Percentiles rank a stretch among this genome's conserved stretches.
Conservation (phyloP, 2,113 vertebrate genomes). For the Sylvietta virens region DNA sequence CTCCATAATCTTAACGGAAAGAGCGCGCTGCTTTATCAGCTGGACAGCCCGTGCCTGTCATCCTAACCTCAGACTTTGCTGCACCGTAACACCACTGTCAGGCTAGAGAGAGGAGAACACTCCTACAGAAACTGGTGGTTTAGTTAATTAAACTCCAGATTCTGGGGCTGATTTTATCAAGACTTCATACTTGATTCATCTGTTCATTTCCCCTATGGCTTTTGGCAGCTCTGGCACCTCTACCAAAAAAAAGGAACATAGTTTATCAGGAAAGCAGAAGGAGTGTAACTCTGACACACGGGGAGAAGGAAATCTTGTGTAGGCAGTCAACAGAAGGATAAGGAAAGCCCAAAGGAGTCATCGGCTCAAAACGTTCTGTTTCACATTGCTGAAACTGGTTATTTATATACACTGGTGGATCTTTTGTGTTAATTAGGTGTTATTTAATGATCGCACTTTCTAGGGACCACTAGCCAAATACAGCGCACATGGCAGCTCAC, state of each 20-base stretch:
- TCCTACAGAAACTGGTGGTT: not conserved
- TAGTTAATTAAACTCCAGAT: not conserved
- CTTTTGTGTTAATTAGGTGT: not conserved
- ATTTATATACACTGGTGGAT: not conserved
- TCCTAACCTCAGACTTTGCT: not conserved
- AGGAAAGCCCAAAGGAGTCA: not conserved
- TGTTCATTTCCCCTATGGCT: not conserved
- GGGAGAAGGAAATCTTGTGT: not conserved
- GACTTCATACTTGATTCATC: not conserved
- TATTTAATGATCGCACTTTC: not conserved
- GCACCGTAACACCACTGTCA: not conserved
- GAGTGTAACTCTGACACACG: accelerated
- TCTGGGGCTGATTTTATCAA: not conserved
- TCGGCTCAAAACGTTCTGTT: not conserved
- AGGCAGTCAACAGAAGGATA: not conserved
- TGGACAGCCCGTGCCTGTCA: not conserved
- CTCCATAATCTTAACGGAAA: not conserved
- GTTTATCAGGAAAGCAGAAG: not conserved
- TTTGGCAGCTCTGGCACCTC: not conserved
- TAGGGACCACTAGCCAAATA: not conserved
- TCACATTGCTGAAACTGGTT: not conserved
- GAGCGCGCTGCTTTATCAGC: not conserved
- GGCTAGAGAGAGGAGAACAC: not conserved
- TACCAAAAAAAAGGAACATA: not conserved
- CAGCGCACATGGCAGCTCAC: not conserved